Evolutionary conservation across 2,113 vertebrate species (phyloP).

Genomic region (Gnathonemus echidnorhynchus): DNA sequence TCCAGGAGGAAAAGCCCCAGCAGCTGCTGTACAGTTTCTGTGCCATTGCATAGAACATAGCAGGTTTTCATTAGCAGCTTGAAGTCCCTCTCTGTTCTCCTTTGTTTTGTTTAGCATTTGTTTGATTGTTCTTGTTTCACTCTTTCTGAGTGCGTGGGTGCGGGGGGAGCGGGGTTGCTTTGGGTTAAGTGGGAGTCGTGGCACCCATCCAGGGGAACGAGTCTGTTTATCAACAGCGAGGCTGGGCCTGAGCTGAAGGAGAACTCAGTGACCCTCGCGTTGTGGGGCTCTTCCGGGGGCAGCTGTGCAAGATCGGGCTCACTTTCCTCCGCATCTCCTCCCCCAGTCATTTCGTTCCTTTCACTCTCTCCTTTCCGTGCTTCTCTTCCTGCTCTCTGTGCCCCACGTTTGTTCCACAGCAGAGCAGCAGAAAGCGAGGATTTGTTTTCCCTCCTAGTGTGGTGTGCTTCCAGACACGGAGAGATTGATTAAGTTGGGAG

Average conservation of each 20-base stretch:
- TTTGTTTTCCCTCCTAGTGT: conserved; percentile 26
- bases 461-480: conserved; percentile 27
- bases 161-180: neutral
- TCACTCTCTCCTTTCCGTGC: conserved; percentile 18
- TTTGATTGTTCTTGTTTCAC: conserved; percentile 14
- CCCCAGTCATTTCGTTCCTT: conserved; percentile 19
- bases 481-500: conserved; percentile 22
- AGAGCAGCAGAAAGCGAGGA: conserved; percentile 18
- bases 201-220: neutral
- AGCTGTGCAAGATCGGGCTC: conserved; percentile 46
- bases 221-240: conserved; percentile 15
- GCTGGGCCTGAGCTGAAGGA: conserved; percentile 31
- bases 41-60: conserved; percentile 20
- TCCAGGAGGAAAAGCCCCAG: conserved; percentile 26
- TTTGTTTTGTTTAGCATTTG: neutral
- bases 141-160: conserved; percentile 15
- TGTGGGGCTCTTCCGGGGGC: conserved; percentile 49
- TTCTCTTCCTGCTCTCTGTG: conserved; percentile 20
- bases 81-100: neutral
- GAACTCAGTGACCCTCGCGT: conserved; percentile 61
- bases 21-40: conserved; percentile 30
- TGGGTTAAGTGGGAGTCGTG: conserved; percentile 12
- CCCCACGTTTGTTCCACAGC: neutral
- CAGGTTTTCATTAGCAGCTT: conserved; percentile 28
- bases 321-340: neutral